Conservation (phyloP, 2,113 vertebrate genomes). For the Leptobrachium ailaonicum region DNA sequence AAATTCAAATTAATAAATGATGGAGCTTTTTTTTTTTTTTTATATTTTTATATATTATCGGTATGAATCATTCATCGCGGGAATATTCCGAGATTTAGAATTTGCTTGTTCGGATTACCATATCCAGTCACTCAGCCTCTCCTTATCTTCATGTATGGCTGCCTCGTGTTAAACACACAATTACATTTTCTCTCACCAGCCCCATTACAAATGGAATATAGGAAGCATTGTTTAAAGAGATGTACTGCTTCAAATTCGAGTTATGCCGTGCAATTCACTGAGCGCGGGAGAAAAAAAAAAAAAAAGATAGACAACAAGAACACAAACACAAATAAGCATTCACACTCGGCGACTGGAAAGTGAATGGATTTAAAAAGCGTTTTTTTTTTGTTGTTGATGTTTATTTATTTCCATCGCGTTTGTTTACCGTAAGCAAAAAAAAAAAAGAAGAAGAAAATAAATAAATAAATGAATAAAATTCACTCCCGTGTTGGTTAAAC, state of each 20-base stretch:
- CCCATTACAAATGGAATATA: conserved; percentile 73
- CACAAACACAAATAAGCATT: conserved; percentile 52
- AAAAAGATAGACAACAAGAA: conserved; percentile 61
- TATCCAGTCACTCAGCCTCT: conserved; percentile 60
- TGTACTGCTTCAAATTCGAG: conserved; percentile 70
- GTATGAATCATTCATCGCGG: conserved; percentile 60
- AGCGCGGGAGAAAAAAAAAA: conserved; percentile 55
- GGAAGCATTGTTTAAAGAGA: conserved; percentile 74
- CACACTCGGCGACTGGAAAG: conserved; percentile 1
- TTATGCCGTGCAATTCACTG: conserved; percentile 68
- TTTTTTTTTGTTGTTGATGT: too few species aligned
- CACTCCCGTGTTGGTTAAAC: conserved; percentile 31
- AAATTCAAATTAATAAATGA: conserved; percentile 49
- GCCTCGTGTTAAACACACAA: conserved; percentile 66
- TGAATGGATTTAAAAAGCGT: conserved; percentile 43
- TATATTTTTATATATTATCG: conserved; percentile 28
- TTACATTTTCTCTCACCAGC: conserved; percentile 74
- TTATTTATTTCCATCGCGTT: neutral
- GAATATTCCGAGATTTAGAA: conserved; percentile 56
- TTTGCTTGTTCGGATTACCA: conserved; percentile 59
- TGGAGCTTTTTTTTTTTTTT: conserved; percentile 14
- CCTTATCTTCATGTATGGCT: conserved; percentile 72
- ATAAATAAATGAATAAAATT: conserved; percentile 8
- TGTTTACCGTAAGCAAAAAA: conserved; percentile 52
- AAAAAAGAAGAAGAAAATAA: too few species aligned